A percentile compares a stretch with the other conserved stretches of the same genome.
Evolutionary conservation across 1,140 invertebrate species (phyloP).

Genomic region (Nasonia longicornis): DNA sequence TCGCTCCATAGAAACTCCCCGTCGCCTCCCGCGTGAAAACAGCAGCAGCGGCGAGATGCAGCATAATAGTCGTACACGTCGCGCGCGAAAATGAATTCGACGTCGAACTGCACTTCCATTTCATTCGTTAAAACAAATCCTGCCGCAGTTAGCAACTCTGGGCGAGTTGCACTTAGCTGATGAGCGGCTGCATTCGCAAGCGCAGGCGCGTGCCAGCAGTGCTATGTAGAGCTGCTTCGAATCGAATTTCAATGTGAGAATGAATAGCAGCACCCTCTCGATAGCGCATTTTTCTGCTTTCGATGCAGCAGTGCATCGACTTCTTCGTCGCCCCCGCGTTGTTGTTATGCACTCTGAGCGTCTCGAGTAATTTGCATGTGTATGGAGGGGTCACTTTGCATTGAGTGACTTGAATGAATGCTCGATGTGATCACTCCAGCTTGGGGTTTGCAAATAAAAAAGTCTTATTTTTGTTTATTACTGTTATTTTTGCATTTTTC

Average conservation of each 20-base stretch:
- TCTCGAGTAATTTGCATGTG: conserved; percentile 17
- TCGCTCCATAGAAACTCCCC: conserved; percentile 10
- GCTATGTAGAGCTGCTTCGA: not conserved
- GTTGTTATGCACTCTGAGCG: not conserved
- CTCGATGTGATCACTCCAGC: not conserved
- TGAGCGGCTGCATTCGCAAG: conserved; percentile 48
- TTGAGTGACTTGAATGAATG: not conserved
- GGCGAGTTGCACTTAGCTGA: conserved; percentile 57
- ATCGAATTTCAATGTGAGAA: conserved; percentile 53
- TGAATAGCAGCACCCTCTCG: not conserved
- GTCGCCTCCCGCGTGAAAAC: conserved; percentile 38
- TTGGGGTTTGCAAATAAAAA: no score
- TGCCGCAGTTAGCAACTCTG: conserved; percentile 53
- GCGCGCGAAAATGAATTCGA: conserved; percentile 48
- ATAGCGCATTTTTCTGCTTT: not conserved
- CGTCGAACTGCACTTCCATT: conserved; percentile 51
- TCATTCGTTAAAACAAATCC: conserved; percentile 58
- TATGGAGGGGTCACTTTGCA: not conserved
- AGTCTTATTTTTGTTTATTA: no score
- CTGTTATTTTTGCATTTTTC: no score
- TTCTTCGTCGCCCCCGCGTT: not conserved
- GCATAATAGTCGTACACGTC: conserved; percentile 46
- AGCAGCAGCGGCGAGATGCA: conserved; percentile 2
- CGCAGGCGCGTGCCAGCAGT: not conserved
- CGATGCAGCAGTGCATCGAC: not conserved